These are phyloP conservation scores for Eupithecia subumbrata DNA, from an alignment of 2,888 invertebrate species.

Conservation along the genomic window DNA sequence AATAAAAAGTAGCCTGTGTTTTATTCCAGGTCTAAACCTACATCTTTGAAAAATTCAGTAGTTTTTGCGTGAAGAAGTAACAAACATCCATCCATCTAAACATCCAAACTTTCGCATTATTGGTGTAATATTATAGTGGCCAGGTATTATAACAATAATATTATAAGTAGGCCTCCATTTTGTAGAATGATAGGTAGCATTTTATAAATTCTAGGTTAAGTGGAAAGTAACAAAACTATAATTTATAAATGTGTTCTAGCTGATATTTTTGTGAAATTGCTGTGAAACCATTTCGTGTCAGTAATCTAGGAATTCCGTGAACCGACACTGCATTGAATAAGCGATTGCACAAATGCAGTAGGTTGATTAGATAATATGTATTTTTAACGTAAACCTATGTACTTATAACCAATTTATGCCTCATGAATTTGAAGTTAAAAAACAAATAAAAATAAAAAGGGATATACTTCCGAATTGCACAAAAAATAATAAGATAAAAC, in stretches of 20 bases:
- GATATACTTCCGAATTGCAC: too few relatives aligned
- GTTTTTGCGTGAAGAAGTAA: background rate
- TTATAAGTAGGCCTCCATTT: background rate
- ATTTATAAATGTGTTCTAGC: background rate
- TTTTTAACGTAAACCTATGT: too few relatives aligned
- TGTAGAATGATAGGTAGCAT: background rate
- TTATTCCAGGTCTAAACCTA: background rate
- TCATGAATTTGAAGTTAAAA: too few relatives aligned
- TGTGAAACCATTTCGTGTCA: background rate
- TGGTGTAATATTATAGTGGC: background rate
- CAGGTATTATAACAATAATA: background rate
- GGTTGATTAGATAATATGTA: too few relatives aligned
- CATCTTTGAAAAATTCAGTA: background rate
- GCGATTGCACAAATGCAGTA: background rate
- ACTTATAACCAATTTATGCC: too few relatives aligned
- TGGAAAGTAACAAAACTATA: background rate
- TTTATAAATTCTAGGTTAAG: background rate
- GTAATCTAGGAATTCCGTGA: slow-evolving; percentile 4
- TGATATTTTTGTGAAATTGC: background rate
- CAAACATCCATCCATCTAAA: background rate
- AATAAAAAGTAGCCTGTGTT: background rate
- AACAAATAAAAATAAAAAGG: too few relatives aligned
- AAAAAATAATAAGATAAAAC: too few relatives aligned
- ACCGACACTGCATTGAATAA: background rate
- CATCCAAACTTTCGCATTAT: background rate